Percentiles rank a stretch among this genome's conserved stretches.
Evolutionary conservation across 2,888 invertebrate genomes (phyloP).

Genomic region (Kryphioiulus occultus): DNA sequence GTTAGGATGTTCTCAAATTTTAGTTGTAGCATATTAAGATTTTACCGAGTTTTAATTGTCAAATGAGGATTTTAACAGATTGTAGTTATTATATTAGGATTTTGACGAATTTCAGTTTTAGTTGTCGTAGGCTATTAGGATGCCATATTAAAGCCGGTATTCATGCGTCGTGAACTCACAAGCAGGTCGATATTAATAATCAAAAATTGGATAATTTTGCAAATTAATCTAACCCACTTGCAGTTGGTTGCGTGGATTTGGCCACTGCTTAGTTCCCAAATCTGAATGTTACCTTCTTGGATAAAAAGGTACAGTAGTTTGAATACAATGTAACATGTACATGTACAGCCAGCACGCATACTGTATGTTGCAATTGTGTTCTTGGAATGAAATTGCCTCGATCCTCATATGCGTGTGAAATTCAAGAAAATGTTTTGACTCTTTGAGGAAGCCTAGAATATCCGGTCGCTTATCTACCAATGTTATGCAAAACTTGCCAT

Average conservation of each 20-base stretch:
- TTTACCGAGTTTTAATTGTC: no score
- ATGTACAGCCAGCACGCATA: not conserved
- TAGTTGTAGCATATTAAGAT: no score
- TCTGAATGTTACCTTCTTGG: not conserved
- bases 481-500: not conserved
- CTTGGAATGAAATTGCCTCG: not conserved
- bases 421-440: not conserved
- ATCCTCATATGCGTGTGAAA: not conserved
- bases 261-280: not conserved
- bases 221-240: not conserved
- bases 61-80: no score
- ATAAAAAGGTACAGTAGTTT: not conserved
- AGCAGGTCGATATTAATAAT: constrained; percentile 10
- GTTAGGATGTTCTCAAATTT: no score
- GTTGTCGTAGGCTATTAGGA: no score
- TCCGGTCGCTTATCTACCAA: not conserved
- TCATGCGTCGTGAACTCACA: not conserved
- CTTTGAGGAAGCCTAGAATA: not conserved
- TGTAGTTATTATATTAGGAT: no score
- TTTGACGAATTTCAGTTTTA: no score
- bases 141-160: no score
- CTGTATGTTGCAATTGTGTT: not conserved
- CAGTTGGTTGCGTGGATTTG: not conserved
- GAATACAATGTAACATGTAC: not conserved
- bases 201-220: not conserved